Conservation (phyloP, 2,888 invertebrate species). For the Tachina grossa region DNA sequence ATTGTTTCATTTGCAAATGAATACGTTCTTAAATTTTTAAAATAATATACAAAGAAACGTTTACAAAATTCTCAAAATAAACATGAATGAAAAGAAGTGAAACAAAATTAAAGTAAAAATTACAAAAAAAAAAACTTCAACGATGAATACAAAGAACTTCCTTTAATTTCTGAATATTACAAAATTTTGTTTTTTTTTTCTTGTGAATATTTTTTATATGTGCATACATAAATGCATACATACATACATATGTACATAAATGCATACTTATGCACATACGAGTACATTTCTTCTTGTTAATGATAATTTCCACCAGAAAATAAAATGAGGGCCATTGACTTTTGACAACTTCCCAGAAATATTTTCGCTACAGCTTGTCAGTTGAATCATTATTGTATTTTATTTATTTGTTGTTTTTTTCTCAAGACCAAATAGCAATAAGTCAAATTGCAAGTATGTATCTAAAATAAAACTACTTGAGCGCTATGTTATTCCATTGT, state of each 20-base stretch:
- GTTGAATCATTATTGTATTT: background rate
- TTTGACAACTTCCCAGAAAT: constrained; percentile 39
- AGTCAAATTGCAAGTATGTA: constrained; percentile 6
- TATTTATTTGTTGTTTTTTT: background rate
- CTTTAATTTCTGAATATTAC: constrained; percentile 63
- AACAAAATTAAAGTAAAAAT: constrained; percentile 30
- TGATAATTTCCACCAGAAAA: constrained; percentile 54
- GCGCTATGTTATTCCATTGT: no score
- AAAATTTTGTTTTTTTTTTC: constrained; percentile 33
- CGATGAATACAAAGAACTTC: constrained; percentile 61
- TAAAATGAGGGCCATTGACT: constrained; percentile 61
- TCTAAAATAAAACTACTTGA: no score
- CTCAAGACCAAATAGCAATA: background rate
- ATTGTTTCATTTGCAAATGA: constrained; percentile 39
- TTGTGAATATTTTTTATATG: constrained; percentile 20
- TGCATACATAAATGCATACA: no score
- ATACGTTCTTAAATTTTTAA: constrained; percentile 20
- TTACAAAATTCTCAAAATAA: constrained; percentile 44
- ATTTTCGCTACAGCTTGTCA: constrained; percentile 5
- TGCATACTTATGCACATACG: background rate
- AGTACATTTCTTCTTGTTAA: constrained; percentile 36
- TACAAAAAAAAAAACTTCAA: constrained; percentile 5
- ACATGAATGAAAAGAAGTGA: constrained; percentile 29
- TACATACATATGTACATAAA: background rate
- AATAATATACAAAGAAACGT: constrained; percentile 31